Evolutionary conservation across 2,888 invertebrate genomes (phyloP).

Genomic region (Cordylochernes scorpioides): DNA sequence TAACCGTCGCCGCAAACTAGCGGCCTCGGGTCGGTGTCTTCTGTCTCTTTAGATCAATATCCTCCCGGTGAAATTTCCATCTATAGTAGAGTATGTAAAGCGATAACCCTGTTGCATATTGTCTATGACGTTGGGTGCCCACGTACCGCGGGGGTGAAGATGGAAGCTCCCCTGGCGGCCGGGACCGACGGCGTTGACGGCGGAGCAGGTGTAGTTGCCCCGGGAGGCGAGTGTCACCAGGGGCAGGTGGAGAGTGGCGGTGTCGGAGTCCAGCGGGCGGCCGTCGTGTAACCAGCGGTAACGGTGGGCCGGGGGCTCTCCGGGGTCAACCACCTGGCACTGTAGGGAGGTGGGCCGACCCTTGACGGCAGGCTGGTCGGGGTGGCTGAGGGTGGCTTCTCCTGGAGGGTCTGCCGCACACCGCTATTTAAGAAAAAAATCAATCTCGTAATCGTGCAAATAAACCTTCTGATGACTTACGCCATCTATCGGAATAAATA

Average conservation of each 20-base stretch:
- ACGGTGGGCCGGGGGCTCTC: constrained; percentile 35
- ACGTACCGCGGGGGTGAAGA: constrained; percentile 7
- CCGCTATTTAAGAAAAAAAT: too few species aligned
- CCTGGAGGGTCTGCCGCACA: constrained; percentile 58
- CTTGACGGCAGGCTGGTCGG: constrained; percentile 41
- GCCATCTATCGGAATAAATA: too few species aligned
- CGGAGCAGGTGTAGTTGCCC: constrained; percentile 66
- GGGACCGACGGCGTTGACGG: constrained; percentile 52
- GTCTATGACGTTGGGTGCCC: too few species aligned
- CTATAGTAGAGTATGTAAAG: too few species aligned
- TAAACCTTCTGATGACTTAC: too few species aligned
- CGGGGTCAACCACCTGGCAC: constrained; percentile 54
- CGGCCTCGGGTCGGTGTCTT: too few species aligned
- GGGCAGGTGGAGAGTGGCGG: constrained; percentile 31
- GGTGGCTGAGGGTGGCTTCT: constrained; percentile 41
- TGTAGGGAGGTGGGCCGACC: constrained; percentile 48
- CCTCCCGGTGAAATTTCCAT: too few species aligned
- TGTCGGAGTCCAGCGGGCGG: constrained; percentile 6
- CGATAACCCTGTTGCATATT: too few species aligned
- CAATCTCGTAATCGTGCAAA: too few species aligned
- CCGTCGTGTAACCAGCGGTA: constrained; percentile 13
- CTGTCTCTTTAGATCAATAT: too few species aligned
- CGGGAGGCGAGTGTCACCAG: constrained; percentile 57
- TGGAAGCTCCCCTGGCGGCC: constrained; percentile 10
- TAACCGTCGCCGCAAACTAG: too few species aligned